These are phyloP conservation scores for Phaedon cochleariae DNA, from an alignment of 2,888 invertebrate species.

Conservation along the genomic window DNA sequence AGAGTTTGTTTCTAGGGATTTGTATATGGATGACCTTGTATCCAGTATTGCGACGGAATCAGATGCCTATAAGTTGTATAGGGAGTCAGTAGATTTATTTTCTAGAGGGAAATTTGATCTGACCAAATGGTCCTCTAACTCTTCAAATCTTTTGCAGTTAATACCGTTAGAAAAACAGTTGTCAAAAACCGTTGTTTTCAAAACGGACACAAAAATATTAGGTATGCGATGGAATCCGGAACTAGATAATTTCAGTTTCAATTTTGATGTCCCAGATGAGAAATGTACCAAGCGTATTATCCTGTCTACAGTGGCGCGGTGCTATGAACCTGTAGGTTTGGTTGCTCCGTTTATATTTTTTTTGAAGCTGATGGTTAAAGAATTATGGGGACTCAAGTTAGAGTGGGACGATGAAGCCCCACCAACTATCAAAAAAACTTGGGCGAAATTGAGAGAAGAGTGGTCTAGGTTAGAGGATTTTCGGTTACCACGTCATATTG, in stretches of 20 bases:
- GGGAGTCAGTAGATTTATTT: conserved; percentile 13
- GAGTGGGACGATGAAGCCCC: conserved; percentile 10
- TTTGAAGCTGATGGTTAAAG: conserved; percentile 12
- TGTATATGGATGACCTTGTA: no score
- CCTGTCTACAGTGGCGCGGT: conserved; percentile 13
- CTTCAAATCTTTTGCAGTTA: not conserved
- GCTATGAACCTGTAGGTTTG: conserved; percentile 18
- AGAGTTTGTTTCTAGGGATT: not conserved
- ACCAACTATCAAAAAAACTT: not conserved
- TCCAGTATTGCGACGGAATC: not conserved
- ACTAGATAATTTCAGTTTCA: conserved; percentile 10
- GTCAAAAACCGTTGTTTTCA: not conserved
- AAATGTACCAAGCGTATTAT: conserved; percentile 9
- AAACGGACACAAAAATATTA: conserved; percentile 16
- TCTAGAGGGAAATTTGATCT: conserved; percentile 15
- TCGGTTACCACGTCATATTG: not conserved
- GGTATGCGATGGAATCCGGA: conserved; percentile 22
- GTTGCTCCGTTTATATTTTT: conserved; percentile 15
- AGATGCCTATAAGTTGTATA: conserved; percentile 7
- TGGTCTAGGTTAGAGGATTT: not conserved
- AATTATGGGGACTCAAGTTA: conserved; percentile 8
- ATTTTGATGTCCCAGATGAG: not conserved
- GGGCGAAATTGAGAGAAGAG: not conserved
- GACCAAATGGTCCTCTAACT: conserved; percentile 18
- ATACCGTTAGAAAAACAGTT: not conserved